Base-by-base conservation (phyloP, 2,113 vertebrate genomes). In the Rhinolophus ferrumequinum region DNA sequence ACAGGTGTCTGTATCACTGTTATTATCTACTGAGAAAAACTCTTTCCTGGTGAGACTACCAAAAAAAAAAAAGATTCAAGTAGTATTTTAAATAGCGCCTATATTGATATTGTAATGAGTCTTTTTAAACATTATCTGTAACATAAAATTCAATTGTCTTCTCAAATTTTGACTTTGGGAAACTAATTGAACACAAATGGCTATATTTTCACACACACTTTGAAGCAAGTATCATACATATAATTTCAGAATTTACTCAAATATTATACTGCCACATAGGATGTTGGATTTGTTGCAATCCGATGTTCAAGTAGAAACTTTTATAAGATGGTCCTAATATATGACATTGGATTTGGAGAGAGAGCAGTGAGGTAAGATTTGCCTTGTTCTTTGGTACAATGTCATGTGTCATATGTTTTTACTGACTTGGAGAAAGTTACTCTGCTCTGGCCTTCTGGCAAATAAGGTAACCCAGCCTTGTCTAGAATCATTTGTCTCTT, bases 231-330 rank as follows among this genome's bases (percentile, higher is more conserved):
- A 82, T 44, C 24, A 75, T 21, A 5, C 11, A 54, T 28, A 58
- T 50, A 69, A 52, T 67, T 96, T 82, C 62, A 92, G 35, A 82
- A 77, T 67, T 94, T 69, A 70, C 56, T 86, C 35, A 26, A 58
- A 35, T 81, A 77, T 33, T 64, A 50, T 76, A 50, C 10, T 44
- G 54, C 67, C 38, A 64, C 41, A 28, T 38, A 28, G 38, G 12
- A 47, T 10, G 16, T 21, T 54, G 38, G 38, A 76, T 33, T 82
- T 86, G 58, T 21, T 83, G 30, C 70, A 41, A 62, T 21, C 54
- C 47, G 62, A 64, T 64, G 9, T 64, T 77, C 44, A 79, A 88
- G 87, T 22, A 67, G 58, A 93, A 82, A 95, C 64, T 82, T 96
- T 79, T 33, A 77, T 64, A 88, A 95, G 44, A 60, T 26, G 72